These are phyloP conservation scores for Tinea semifulvella DNA, from an alignment of 2,888 invertebrate species.

Conservation along the genomic window DNA sequence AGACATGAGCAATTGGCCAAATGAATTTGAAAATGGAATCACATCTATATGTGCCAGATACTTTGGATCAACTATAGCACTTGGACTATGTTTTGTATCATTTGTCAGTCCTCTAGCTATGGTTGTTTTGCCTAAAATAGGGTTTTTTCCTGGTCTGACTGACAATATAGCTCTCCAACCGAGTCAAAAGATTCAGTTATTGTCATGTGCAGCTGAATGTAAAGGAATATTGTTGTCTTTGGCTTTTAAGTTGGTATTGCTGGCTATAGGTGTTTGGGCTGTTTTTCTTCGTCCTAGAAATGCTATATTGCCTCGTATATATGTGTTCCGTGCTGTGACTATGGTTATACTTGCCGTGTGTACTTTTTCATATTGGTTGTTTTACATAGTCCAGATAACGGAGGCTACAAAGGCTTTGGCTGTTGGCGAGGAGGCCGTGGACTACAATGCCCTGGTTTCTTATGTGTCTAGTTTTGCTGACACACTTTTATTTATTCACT, in stretches of 20 bases:
- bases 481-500: conserved; percentile 93
- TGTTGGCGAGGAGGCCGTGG: conserved; percentile 80
- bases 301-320: conserved; percentile 91
- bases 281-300: conserved; percentile 86
- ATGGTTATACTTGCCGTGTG: conserved; percentile 88
- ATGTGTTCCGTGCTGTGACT: conserved; percentile 89
- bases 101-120: conserved; percentile 94
- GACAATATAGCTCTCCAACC: conserved; percentile 76
- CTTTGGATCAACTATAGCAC: conserved; percentile 81
- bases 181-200: conserved; percentile 70
- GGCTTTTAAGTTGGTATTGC: conserved; percentile 88
- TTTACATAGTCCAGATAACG: conserved; percentile 92
- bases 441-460: conserved; percentile 89
- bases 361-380: conserved; percentile 97
- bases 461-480: conserved; percentile 94
- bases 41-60: conserved; percentile 83
- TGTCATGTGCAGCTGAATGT: conserved; percentile 92
- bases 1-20: conserved; percentile 87
- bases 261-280: conserved; percentile 93
- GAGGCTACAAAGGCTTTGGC: conserved; percentile 83
- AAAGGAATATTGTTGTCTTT: conserved; percentile 92
- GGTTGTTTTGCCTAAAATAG: conserved; percentile 93
- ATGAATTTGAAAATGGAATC: conserved; percentile 75
- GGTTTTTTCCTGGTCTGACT: conserved; percentile 79
- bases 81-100: conserved; percentile 81